Evolutionary conservation across 2,888 invertebrate genomes (phyloP), one percentile per base, ranked within the genome.

Genomic region (Torymus texanus): DNA sequence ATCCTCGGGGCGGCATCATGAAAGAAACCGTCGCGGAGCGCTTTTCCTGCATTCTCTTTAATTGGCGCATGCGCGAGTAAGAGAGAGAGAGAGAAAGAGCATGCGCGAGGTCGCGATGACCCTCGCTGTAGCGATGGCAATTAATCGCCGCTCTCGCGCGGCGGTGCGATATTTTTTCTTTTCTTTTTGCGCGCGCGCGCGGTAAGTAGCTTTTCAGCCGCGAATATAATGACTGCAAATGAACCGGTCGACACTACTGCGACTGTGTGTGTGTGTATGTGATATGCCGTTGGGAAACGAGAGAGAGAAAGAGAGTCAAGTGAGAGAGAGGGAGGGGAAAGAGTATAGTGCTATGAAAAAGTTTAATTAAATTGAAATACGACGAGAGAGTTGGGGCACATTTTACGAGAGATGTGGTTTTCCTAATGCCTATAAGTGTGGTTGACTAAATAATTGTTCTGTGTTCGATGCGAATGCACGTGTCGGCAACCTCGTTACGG

Each of bases 31-130:
- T 50, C 66, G 53, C 59, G 55, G 21, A 50, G 21, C 56, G 67
- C 78, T 74, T 79, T 79, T 79, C 79, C 71, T 79, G 71, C 71
- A 59, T 66, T 66, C 75, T 75, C 66, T 75, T 66, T 75, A 76
- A 80, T 76, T 80, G 68, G 79, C 72, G 67, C 50, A 18, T 4
- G 21, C 62, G 51, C 80, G 78, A 75, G 78, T 77, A 75, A 75
- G 16, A 51, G n/a, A 13, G 10, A 16, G 16, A 29, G 21, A 12
- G 16, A 72, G 56, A 67, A 68, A 74, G 74, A 61, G 65, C 74
- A 50, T 63, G n/a, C 68, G 72, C 72, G 68, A 68, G 73, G 68
- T 74, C 53, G 70, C 65, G 16, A 66, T 18, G 29, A 2, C 21
- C 51, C 63, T 50, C 29, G 70, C 58, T n/a, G 56, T 24, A 55